Evolutionary conservation across 2,888 invertebrate genomes (phyloP).

Genomic region (Dorcus parallelipipedus): DNA sequence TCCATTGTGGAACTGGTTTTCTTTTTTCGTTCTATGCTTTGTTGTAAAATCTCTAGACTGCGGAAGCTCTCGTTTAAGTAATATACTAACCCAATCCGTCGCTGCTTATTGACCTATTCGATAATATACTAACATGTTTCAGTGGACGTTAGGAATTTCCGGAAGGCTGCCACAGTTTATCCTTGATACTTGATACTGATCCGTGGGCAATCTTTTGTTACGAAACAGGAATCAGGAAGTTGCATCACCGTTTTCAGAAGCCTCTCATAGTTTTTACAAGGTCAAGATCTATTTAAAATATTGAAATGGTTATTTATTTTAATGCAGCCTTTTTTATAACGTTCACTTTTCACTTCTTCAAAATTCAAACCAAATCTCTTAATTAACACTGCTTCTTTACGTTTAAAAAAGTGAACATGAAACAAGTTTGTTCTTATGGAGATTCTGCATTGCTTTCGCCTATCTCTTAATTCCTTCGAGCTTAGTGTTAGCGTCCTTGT

Average conservation of each 20-base stretch:
- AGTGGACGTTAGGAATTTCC: constrained; percentile 8
- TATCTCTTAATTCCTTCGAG: no score
- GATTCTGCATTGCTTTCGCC: no score
- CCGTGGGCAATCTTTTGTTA: constrained; percentile 3
- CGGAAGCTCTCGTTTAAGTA: neutral
- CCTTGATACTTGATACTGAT: constrained; percentile 1
- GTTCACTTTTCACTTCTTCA: no score
- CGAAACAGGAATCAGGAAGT: constrained; percentile 1
- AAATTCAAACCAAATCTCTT: no score
- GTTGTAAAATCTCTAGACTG: neutral
- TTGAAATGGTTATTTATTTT: no score
- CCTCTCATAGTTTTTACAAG: no score
- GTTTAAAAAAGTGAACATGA: no score
- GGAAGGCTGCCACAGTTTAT: constrained; percentile 10
- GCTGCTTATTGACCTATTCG: neutral
- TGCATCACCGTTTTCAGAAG: neutral
- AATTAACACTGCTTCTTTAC: no score
- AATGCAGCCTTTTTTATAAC: no score
- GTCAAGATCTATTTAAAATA: no score
- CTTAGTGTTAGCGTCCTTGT: no score
- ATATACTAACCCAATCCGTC: neutral
- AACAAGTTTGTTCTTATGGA: no score
- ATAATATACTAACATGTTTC: neutral
- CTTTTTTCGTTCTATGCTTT: neutral
- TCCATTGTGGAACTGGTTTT: neutral